Percentiles rank a stretch among this genome's conserved stretches.
phyloP scores from a whole-genome alignment of 1,140 invertebrate genomes.

The Cherax quadricarinatus region DNA sequence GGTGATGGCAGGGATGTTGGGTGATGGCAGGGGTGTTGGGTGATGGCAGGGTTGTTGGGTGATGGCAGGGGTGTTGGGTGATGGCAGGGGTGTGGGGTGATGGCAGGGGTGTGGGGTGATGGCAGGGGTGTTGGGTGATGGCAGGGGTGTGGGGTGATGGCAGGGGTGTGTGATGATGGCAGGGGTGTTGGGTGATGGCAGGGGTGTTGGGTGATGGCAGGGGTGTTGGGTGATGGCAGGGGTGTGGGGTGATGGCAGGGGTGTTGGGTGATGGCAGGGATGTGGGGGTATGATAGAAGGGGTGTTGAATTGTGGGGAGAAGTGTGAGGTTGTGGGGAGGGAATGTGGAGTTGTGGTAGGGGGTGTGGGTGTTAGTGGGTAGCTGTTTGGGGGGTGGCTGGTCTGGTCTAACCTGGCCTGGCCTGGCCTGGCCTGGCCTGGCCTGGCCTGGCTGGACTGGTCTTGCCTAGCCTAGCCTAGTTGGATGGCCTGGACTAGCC shows the following conservation, averaged over 20 bases:
- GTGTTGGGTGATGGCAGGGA: neutral
- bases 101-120: neutral
- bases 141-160: neutral
- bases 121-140: neutral
- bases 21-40: neutral
- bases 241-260: neutral
- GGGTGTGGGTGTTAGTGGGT: neutral
- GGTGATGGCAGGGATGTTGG: too few species aligned
- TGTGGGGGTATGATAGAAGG: too few species aligned
- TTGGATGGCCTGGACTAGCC: neutral
- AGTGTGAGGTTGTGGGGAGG: neutral
- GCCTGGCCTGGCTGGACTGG: neutral
- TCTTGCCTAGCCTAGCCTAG: neutral
- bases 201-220: neutral
- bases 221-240: too few species aligned
- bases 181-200: neutral
- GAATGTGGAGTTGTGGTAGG: neutral
- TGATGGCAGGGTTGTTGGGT: neutral
- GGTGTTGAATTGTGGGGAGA: neutral
- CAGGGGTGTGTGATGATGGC: too few species aligned
- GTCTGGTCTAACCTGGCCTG: neutral
- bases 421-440: too few species aligned
- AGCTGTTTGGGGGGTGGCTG: neutral
- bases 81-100: neutral
- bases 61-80: too few species aligned